Conservation (phyloP, 2,888 invertebrate species). For the Trissonchulus latispiculum region DNA sequence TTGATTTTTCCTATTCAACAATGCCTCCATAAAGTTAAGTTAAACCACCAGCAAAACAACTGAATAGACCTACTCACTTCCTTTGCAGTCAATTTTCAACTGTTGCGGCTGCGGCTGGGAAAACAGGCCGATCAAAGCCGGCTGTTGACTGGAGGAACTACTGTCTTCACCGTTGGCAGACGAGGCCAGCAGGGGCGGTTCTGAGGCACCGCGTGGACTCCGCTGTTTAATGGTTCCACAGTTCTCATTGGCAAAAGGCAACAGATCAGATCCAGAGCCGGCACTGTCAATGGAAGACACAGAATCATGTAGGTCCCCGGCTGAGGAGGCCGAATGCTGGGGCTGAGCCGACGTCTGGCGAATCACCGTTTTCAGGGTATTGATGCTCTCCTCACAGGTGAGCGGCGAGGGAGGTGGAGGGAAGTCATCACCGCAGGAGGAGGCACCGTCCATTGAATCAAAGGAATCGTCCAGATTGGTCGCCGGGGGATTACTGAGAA, state of each 20-base stretch:
- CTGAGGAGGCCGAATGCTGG: neutral
- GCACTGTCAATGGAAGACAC: neutral
- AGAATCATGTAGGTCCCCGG: neutral
- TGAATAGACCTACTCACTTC: no score
- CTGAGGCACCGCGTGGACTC: neutral
- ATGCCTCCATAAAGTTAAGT: no score
- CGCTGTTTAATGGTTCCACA: neutral
- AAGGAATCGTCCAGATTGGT: neutral
- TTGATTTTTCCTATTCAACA: no score
- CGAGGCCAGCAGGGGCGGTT: neutral
- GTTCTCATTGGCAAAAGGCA: neutral
- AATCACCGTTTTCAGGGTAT: neutral
- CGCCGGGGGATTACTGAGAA: no score
- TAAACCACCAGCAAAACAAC: no score
- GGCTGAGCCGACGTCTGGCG: neutral
- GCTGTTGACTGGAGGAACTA: neutral
- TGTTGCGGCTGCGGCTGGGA: no score
- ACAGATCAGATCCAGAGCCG: neutral
- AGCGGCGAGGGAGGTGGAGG: constrained; percentile 44
- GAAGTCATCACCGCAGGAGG: constrained; percentile 34
- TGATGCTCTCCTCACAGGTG: constrained; percentile 23
- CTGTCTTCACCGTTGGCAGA: neutral
- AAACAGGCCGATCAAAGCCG: neutral
- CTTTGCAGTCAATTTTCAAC: no score
- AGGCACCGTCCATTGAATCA: no score